These are phyloP conservation scores for Herpailurus yagouaroundi DNA, from an alignment of 2,113 vertebrate species.

Conservation along the genomic window DNA sequence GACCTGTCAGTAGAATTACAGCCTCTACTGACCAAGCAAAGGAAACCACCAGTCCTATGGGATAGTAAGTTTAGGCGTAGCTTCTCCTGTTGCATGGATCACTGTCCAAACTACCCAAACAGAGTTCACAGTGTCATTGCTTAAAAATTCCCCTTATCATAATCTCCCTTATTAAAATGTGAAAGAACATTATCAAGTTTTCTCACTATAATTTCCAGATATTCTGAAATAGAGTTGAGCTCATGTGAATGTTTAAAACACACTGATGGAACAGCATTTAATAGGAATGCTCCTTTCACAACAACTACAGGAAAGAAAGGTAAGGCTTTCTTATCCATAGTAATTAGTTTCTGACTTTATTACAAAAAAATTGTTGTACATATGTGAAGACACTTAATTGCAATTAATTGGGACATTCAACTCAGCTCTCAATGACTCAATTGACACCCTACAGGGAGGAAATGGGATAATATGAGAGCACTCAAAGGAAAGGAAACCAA, in stretches of 20 bases:
- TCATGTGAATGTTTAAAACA: neutral
- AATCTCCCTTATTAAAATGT: neutral
- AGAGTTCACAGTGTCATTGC: neutral
- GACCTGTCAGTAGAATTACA: neutral
- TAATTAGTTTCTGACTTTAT: constrained; percentile 27
- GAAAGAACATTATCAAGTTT: neutral
- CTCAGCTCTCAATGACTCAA: neutral
- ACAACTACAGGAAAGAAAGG: neutral
- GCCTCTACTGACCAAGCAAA: neutral
- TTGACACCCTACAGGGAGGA: neutral
- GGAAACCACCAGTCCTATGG: neutral
- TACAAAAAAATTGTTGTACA: constrained; percentile 10
- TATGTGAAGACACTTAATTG: neutral
- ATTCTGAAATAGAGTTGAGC: neutral
- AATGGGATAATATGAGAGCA: neutral
- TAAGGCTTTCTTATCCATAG: neutral
- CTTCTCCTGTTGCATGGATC: neutral
- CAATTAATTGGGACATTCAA: neutral
- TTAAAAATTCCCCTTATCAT: neutral
- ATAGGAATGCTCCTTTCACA: neutral
- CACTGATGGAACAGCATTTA: neutral
- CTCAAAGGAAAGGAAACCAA: neutral
- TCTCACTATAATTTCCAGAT: neutral
- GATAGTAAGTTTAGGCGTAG: neutral
- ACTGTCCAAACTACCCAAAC: neutral